These are phyloP conservation scores for Oikopleura vanhoeffeni DNA, from an alignment of 23 tunicate genomes.

Conservation along the genomic window DNA sequence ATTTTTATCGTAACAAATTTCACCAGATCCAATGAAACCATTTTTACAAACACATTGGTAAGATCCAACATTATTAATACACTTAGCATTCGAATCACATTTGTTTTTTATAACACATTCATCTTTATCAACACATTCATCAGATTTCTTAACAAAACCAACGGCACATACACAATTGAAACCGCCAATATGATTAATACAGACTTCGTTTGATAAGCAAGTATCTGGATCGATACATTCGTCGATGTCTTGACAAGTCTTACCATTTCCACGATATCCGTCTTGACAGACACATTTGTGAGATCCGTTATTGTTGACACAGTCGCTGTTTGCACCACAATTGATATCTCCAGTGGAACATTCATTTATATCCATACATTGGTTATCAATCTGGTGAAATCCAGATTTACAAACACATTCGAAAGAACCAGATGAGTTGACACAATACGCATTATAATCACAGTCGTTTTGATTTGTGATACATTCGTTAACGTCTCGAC, in stretches of 20 bases:
- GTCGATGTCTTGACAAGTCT: not conserved
- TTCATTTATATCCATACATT: constrained; percentile 25
- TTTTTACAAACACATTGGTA: not conserved
- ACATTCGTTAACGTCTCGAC: constrained; percentile 11
- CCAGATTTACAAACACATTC: constrained; percentile 29
- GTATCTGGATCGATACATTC: not conserved
- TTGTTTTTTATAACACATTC: not conserved
- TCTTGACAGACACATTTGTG: constrained; percentile 14
- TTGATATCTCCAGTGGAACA: not conserved
- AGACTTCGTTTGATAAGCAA: not conserved
- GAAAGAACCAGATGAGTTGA: constrained; percentile 22
- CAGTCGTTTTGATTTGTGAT: constrained; percentile 16
- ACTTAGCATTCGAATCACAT: not conserved
- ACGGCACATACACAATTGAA: not conserved
- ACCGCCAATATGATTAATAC: not conserved
- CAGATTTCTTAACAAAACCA: not conserved
- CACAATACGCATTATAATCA: constrained; percentile 28
- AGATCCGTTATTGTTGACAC: constrained; percentile 9
- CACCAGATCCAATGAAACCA: not conserved
- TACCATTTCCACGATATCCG: constrained; percentile 20
- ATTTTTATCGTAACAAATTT: not conserved
- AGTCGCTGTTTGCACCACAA: constrained; percentile 7
- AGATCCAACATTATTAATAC: not conserved
- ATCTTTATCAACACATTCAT: not conserved
- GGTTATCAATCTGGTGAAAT: constrained; percentile 20